Conservation (phyloP, 2,888 invertebrate species). For the Linnaemya tessellans region DNA sequence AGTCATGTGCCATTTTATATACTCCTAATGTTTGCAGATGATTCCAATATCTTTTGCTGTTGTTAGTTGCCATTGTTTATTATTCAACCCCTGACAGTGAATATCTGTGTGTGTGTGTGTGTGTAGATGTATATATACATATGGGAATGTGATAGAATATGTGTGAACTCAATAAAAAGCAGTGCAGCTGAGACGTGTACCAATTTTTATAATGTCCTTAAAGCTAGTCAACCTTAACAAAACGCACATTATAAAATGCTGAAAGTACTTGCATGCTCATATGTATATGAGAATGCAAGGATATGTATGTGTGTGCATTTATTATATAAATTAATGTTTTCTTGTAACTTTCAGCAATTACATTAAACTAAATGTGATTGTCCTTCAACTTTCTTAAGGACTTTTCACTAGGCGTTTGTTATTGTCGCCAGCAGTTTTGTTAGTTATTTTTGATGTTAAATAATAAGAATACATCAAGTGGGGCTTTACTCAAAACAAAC, state of each 20-base stretch:
- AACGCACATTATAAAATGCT: conserved; percentile 7
- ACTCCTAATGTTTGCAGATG: conserved; percentile 58
- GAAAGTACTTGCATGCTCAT: not conserved
- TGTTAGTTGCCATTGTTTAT: conserved; percentile 50
- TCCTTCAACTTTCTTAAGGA: conserved; percentile 25
- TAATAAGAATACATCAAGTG: not conserved
- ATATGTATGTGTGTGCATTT: not conserved
- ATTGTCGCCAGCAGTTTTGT: not conserved
- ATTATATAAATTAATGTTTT: conserved; percentile 10
- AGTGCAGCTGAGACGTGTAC: conserved; percentile 66
- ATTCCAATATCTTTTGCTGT: conserved; percentile 52
- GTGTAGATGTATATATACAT: not conserved
- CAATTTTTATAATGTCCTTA: conserved; percentile 47
- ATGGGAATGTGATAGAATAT: conserved; percentile 20
- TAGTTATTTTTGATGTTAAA: not conserved
- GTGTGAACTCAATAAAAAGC: conserved; percentile 23
- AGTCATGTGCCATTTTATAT: conserved; percentile 71
- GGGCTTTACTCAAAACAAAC: not conserved
- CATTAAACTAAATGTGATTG: conserved; percentile 37
- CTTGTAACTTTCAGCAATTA: conserved; percentile 17
- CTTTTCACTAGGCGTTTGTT: not conserved
- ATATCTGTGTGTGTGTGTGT: not conserved
- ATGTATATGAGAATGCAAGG: not conserved
- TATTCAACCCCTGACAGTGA: conserved; percentile 60
- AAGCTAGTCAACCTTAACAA: conserved; percentile 30